Percentiles rank a stretch among this genome's conserved stretches.
Evolutionary conservation across 2,797 vertebrate genomes (phyloP).

Genomic region (Smutsia gigantea): DNA sequence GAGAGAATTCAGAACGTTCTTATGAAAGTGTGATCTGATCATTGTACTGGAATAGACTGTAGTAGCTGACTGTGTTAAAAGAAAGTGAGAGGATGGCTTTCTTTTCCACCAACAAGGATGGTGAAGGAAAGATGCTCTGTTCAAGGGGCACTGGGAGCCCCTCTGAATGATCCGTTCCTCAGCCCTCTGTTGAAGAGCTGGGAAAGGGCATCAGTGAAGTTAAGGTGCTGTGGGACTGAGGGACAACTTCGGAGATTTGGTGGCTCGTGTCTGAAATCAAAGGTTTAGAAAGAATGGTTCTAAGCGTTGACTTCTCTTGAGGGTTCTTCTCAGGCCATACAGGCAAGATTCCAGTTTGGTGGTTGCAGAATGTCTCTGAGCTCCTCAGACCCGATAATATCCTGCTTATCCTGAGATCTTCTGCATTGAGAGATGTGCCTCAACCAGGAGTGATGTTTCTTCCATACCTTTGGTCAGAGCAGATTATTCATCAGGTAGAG

Average conservation of each 20-base stretch:
- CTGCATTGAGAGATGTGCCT: neutral
- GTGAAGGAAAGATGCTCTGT: neutral
- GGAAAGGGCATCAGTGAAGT: neutral
- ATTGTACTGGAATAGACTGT: neutral
- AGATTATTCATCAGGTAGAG: neutral
- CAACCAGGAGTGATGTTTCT: neutral
- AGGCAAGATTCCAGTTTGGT: neutral
- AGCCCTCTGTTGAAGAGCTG: neutral
- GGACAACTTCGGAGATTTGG: neutral
- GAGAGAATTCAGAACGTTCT: slow-evolving; percentile 42
- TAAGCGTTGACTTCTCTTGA: neutral
- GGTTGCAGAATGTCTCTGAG: neutral
- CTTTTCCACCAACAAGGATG: neutral
- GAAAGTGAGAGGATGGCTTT: neutral
- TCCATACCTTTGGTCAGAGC: neutral
- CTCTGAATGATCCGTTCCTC: neutral
- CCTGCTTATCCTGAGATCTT: neutral
- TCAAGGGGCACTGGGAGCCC: neutral
- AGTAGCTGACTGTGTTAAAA: neutral
- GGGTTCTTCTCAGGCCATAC: neutral
- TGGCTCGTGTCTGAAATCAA: neutral
- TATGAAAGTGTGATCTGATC: neutral
- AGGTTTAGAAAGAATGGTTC: neutral
- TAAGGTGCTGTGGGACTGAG: neutral
- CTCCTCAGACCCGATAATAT: neutral